These are phyloP conservation scores for Eupithecia dodoneata DNA, from an alignment of 2,888 invertebrate species.

Conservation along the genomic window DNA sequence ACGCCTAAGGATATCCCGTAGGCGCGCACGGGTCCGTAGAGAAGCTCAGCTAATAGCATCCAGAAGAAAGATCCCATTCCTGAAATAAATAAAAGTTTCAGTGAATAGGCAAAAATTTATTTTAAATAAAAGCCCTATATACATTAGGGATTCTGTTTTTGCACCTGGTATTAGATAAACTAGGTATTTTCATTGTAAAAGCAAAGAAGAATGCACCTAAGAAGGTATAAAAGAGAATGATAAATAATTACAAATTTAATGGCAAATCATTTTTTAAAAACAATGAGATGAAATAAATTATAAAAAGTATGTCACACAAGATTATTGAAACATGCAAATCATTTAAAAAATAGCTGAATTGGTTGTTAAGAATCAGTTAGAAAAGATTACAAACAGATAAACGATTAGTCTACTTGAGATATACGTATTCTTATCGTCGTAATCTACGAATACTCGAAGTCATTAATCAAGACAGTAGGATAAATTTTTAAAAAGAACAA, in stretches of 20 bases:
- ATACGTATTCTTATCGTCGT: not conserved
- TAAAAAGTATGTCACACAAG: not conserved
- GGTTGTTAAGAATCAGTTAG: not conserved
- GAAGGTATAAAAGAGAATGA: not conserved
- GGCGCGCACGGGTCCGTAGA: slow-evolving; percentile 49
- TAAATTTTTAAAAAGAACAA: too few species aligned
- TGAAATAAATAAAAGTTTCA: slow-evolving; percentile 30
- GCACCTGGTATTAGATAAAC: not conserved
- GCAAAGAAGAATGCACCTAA: not conserved
- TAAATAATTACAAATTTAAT: not conserved
- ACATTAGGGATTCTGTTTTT: not conserved
- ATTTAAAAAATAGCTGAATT: not conserved
- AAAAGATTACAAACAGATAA: not conserved
- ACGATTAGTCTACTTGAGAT: not conserved
- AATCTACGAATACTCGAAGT: not conserved
- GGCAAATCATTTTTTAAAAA: not conserved
- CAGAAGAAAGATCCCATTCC: slow-evolving; percentile 48
- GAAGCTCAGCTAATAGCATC: slow-evolving; percentile 20
- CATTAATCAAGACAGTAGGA: not conserved
- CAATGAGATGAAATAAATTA: not conserved
- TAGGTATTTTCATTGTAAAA: not conserved
- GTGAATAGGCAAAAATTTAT: not conserved
- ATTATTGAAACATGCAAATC: not conserved
- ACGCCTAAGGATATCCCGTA: slow-evolving; percentile 25
- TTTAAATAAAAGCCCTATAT: not conserved